Base-by-base conservation (phyloP, 2,888 invertebrate genomes). In the Ecliptopera silaceata region DNA sequence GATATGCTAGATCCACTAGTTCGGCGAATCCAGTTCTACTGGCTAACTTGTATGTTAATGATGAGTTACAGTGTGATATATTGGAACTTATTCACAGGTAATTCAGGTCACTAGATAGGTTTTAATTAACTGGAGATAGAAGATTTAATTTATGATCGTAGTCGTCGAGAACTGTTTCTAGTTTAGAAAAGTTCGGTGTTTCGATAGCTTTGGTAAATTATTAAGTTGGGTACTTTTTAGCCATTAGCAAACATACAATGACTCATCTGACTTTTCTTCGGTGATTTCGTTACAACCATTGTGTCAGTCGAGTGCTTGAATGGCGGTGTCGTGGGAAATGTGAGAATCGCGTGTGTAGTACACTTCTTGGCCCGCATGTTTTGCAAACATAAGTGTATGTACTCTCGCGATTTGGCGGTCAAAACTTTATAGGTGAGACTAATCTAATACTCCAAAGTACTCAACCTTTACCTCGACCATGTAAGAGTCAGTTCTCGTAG, bases 261-360 rank as follows among this genome's bases (percentile, higher is more conserved):
- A 56, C 62, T 62, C 53, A 36, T 42, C 34, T 49, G 59, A 52
- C 48, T 58, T 53, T 58, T 54, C 45, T 49, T 49, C 45, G 39
- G 53, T 44, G 48, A 50, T 59, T 59, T 69, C 66, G 64, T 71
- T 68, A 65, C 63, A 53, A 61, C 60, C 59, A 62, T 65, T 64
- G 64, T 63, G 64, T 64, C 62, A 58, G 62, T 53, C 56, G 59
- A 57, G 65, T 68, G 70, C 65, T 60, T 72, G 70, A 72, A 72
- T 72, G 72, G 66, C 56, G 13, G 42, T 15, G 56, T 46, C 80
- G 82, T 85, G 36, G 36, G 36, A 36, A 36, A 36, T 36, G 36
- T 36, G 85, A 71, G 84, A 84, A 83, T 72, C 56, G 65, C 66
- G 70, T 72, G 70, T 72, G 63, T 61, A 56, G 70, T 29, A 26